phyloP scores from a whole-genome alignment of 1,140 invertebrate species.

The Camponotus vicinus region DNA sequence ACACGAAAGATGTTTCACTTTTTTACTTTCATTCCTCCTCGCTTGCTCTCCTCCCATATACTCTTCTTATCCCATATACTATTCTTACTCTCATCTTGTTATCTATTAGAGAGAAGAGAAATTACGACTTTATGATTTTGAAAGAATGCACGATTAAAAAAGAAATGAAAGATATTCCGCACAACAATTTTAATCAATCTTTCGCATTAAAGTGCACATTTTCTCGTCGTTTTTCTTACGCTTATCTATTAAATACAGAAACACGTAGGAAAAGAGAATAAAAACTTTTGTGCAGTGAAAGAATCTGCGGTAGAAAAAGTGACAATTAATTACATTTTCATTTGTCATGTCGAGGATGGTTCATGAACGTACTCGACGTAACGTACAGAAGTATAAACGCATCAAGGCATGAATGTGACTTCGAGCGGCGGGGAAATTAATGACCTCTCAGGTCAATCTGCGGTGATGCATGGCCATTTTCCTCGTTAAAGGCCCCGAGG shows the following conservation, averaged over 20 bases:
- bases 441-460: conserved; percentile 55
- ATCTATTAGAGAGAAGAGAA: not conserved
- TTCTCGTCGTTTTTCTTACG: not conserved
- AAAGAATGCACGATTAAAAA: not conserved
- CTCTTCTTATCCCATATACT: too few species aligned
- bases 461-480: conserved; percentile 58
- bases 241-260: conserved; percentile 20
- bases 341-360: conserved; percentile 42
- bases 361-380: conserved; percentile 37
- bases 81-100: not conserved
- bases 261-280: not conserved
- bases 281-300: not conserved
- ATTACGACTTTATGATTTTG: not conserved
- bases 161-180: not conserved
- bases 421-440: conserved; percentile 54
- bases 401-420: conserved; percentile 52
- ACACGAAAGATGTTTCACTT: conserved; percentile 11
- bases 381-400: conserved; percentile 41
- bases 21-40: not conserved
- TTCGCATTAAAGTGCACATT: conserved; percentile 27
- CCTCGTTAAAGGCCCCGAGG: conserved; percentile 45
- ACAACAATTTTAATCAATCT: conserved; percentile 28
- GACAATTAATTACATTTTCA: conserved; percentile 58
- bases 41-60: not conserved
- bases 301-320: conserved; percentile 24